Evolutionary conservation across 2,113 vertebrate genomes (phyloP), one percentile per base, ranked within the genome.

Genomic region (Suricata suricatta): DNA sequence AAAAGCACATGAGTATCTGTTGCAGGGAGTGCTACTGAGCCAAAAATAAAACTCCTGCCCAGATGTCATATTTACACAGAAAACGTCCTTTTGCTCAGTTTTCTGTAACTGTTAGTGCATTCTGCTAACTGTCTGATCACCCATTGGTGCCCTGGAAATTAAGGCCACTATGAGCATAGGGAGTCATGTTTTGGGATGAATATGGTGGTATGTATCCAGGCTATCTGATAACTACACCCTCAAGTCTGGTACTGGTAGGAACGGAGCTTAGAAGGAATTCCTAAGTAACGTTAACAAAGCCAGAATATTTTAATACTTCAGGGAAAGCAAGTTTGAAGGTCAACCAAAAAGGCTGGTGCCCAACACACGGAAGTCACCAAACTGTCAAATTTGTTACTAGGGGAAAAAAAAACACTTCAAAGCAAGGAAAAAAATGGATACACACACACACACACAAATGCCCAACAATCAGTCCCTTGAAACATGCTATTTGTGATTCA

Each of bases 101-200:
- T 88, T 80, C 63, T 31, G 44, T 47, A 80, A 81, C 6, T 38
- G 68, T 25, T 4, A 21, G 16, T 80, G 9, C 1, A 33, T 66
- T 88, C 83, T 64, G 57, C 35, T 97, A 82, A 93, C 60, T 90
- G 50, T 74, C 60, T 90, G 50, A 79, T 90, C 85, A 64, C 52
- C 64, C 88, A 77, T 44, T 88, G 33, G 57, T 57, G 7, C 38
- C 6, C n/a, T 57, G 68, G 72, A 97, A 94, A 93, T 96, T 77
- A 97, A 87, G 83, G 85, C 95, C 95, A 95, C 87, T 54, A 57
- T 87, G 68, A 89, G 66, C 60, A 90, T 6, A 13, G 86, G 54
- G 88, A 95, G 57, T 27, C 52, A 50, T 41, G 63, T 86, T 86
- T 97, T 14, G 38, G 66, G 25, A 83, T 3, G 4, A 72, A 86